These are phyloP conservation scores for Drosophila yakuba DNA, from an alignment of 1,140 invertebrate species.

Conservation along the genomic window DNA sequence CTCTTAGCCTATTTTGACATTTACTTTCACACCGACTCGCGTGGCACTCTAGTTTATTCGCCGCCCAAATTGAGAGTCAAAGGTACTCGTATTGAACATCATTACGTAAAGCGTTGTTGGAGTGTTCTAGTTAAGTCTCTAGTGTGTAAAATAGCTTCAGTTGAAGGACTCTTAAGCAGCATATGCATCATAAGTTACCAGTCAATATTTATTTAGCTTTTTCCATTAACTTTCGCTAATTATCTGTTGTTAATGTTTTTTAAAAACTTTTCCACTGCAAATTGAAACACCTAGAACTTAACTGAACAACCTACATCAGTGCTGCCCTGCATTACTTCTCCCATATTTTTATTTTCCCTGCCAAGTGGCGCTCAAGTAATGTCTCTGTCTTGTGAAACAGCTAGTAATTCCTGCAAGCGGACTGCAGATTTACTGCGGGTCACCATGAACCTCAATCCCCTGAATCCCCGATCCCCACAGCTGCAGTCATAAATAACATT, in stretches of 20 bases:
- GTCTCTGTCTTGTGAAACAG: constrained; percentile 49
- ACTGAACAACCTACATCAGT: constrained; percentile 7
- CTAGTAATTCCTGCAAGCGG: constrained; percentile 40
- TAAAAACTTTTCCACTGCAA: no score
- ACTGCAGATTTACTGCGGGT: constrained; percentile 61
- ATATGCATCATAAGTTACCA: no score
- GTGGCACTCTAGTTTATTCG: constrained; percentile 88
- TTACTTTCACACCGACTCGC: constrained; percentile 92
- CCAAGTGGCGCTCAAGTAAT: constrained; percentile 48
- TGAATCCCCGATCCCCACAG: constrained; percentile 1
- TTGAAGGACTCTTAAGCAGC: no score
- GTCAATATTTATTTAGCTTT: no score
- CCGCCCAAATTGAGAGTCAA: constrained; percentile 90
- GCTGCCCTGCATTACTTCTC: constrained; percentile 10
- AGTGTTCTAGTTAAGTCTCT: neutral
- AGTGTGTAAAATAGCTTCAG: neutral
- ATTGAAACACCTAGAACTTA: neutral
- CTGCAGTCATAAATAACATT: constrained; percentile 80
- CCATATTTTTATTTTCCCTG: constrained; percentile 2
- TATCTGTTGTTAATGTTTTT: no score
- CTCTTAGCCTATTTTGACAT: constrained; percentile 91
- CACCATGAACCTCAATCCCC: constrained; percentile 5
- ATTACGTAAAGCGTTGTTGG: constrained; percentile 11
- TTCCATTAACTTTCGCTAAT: no score
- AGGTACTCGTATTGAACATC: constrained; percentile 86